phyloP scores from a whole-genome alignment of 1,140 invertebrate genomes.

The Latrodectus geometricus region DNA sequence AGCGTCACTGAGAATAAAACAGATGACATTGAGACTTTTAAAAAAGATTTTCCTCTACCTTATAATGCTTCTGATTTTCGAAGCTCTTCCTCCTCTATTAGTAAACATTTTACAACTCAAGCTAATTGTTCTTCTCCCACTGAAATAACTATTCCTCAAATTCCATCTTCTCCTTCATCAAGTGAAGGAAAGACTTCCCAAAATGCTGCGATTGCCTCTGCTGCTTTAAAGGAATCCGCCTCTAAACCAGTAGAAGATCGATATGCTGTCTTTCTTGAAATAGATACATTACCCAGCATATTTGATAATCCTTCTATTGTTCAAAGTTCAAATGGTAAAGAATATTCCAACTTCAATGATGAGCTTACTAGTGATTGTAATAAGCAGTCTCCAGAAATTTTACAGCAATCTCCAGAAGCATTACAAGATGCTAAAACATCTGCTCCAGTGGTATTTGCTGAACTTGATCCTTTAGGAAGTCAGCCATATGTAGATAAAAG shows the following conservation, averaged over 20 bases:
- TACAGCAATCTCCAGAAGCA: not conserved
- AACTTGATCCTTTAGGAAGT: constrained; percentile 89
- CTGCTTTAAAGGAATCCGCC: not conserved
- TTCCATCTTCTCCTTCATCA: not conserved
- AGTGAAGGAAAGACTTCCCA: not conserved
- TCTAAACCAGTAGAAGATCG: constrained; percentile 31
- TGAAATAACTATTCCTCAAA: not conserved
- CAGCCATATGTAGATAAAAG: constrained; percentile 93
- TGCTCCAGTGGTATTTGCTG: constrained; percentile 82
- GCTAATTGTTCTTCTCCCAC: not conserved
- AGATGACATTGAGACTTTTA: constrained; percentile 8
- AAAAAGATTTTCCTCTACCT: constrained; percentile 4
- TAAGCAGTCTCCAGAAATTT: too few species aligned
- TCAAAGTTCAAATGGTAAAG: not conserved
- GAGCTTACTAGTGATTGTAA: not conserved
- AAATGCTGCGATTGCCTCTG: not conserved
- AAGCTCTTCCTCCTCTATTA: too few species aligned
- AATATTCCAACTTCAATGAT: not conserved
- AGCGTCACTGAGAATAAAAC: not conserved
- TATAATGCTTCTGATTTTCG: too few species aligned
- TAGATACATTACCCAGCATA: constrained; percentile 57
- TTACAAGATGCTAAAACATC: constrained; percentile 67
- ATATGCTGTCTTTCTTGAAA: constrained; percentile 62
- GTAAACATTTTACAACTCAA: too few species aligned
- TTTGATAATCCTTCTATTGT: constrained; percentile 58